phyloP scores from a whole-genome alignment of 2,113 vertebrate genomes.

The Leiothrix lutea region DNA sequence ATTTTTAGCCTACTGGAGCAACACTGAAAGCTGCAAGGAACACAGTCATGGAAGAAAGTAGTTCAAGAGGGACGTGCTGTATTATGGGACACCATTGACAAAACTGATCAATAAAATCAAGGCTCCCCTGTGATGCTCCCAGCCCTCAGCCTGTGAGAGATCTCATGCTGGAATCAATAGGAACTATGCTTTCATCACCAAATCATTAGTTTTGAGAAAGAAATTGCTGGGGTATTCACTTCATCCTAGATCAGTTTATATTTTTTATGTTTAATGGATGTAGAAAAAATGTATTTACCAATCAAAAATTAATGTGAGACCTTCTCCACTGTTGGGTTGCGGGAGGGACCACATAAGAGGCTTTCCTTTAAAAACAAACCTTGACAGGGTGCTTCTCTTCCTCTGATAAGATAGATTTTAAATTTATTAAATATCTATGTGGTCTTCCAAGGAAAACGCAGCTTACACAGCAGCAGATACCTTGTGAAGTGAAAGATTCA shows the following conservation, averaged over 20 bases:
- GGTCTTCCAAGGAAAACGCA: background rate
- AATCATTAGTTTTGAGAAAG: background rate
- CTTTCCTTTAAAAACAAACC: background rate
- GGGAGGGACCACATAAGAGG: accelerated
- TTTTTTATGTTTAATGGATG: background rate
- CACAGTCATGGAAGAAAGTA: background rate
- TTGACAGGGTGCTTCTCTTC: background rate
- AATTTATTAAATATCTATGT: background rate
- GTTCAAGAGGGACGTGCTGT: background rate
- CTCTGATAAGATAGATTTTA: background rate
- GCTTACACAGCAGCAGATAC: background rate
- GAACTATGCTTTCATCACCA: background rate
- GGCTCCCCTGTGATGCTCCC: background rate
- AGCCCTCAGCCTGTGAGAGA: background rate
- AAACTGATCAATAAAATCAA: background rate
- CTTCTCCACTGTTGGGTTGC: background rate
- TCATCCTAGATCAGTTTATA: background rate
- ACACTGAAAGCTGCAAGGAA: background rate
- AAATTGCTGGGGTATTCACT: background rate
- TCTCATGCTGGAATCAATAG: background rate
- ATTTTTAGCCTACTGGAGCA: background rate
- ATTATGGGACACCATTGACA: background rate
- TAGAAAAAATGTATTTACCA: background rate
- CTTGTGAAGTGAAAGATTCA: background rate
- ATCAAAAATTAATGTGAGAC: background rate